phyloP scores from a whole-genome alignment of 2,797 vertebrate genomes.

The Sebastes kiyomatsui region DNA sequence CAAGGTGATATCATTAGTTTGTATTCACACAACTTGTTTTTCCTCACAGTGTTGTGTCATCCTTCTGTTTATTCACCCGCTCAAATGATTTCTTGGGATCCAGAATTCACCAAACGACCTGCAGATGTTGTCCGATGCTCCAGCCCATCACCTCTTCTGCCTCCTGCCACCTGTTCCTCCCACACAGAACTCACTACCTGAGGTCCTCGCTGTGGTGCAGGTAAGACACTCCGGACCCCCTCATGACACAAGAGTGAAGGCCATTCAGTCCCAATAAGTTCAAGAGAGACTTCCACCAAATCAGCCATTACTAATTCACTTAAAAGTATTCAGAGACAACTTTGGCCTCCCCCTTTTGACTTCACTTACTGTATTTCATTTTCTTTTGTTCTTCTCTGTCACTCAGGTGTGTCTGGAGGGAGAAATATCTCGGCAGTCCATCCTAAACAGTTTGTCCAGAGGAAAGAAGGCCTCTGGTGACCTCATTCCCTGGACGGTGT shows the following conservation, averaged over 20 bases:
- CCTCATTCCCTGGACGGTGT: slow-evolving; percentile 97
- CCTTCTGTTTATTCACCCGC: background rate
- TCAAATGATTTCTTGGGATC: background rate
- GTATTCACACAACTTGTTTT: background rate
- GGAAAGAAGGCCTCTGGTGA: slow-evolving; percentile 98
- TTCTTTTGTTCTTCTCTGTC: background rate
- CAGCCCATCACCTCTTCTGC: slow-evolving; percentile 98
- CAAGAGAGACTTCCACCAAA: background rate
- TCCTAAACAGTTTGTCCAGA: slow-evolving; percentile 94
- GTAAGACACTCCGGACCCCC: slow-evolving; percentile 64
- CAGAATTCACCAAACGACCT: slow-evolving; percentile 98
- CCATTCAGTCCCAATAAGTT: background rate
- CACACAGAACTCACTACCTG: slow-evolving; percentile 94
- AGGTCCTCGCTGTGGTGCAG: slow-evolving; percentile 97
- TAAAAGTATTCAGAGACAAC: background rate
- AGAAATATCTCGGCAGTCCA: slow-evolving; percentile 95
- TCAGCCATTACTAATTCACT: background rate
- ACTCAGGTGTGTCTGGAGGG: slow-evolving; percentile 94
- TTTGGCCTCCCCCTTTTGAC: background rate
- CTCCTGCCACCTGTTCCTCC: slow-evolving; percentile 94
- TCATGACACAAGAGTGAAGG: background rate
- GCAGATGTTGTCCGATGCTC: slow-evolving; percentile 97
- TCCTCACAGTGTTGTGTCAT: background rate
- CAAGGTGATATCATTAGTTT: slow-evolving; percentile 83
- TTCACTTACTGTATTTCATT: background rate